Conservation (phyloP, 2,113 vertebrate genomes). For the Erinaceus europaeus region DNA sequence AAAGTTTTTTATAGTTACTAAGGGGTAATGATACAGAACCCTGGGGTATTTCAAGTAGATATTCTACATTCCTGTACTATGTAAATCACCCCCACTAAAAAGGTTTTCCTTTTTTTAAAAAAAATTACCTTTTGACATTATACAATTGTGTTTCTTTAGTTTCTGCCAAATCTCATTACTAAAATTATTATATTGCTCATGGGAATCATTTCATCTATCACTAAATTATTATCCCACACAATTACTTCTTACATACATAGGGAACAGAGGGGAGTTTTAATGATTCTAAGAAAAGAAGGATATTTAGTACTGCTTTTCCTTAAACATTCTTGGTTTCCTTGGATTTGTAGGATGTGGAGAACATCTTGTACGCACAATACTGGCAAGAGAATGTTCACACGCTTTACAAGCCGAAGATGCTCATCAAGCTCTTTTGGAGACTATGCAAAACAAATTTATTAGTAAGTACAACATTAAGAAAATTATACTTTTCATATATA, state of each 20-base stretch:
- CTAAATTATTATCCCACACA: conserved; percentile 3
- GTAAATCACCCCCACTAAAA: neutral
- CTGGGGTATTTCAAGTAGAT: neutral
- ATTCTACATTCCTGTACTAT: neutral
- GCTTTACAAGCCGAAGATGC: conserved; percentile 98
- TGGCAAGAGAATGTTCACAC: conserved; percentile 96
- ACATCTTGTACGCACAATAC: conserved; percentile 97
- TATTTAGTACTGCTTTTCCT: neutral
- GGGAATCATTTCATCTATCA: conserved; percentile 50
- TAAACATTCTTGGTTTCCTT: conserved; percentile 56
- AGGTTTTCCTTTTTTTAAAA: neutral
- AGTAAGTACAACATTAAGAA: conserved; percentile 84
- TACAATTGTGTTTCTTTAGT: neutral
- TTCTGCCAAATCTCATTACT: conserved; percentile 22
- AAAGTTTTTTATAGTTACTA: neutral
- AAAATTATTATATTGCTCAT: neutral
- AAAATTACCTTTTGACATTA: conserved; percentile 48
- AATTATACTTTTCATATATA: neutral
- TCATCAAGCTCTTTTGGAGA: conserved; percentile 96
- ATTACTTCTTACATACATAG: neutral
- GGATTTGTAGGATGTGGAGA: conserved; percentile 93
- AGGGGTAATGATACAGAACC: neutral
- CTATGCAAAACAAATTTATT: conserved; percentile 99
- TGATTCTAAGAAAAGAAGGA: neutral
- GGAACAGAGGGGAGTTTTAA: neutral